Evolutionary conservation across 2,797 vertebrate genomes (phyloP), one percentile per base, ranked within the genome.

Genomic region (Lepilemur septentrionalis): DNA sequence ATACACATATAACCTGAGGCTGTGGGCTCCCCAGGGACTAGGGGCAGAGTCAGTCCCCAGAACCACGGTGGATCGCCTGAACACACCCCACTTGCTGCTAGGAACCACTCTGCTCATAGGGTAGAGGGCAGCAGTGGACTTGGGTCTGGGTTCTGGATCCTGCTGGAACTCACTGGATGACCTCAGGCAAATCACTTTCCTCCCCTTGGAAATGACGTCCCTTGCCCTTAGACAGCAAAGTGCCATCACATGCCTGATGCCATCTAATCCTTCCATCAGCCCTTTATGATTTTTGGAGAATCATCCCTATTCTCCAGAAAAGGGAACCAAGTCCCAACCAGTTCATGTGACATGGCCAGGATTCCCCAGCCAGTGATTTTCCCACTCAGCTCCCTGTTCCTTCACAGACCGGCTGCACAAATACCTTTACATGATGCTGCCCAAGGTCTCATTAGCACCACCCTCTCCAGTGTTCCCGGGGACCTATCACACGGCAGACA

Each of bases 21-120:
- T 32, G n/a, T 63, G 32, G 48, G 50, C 35, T 25, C 46, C 43
- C 25, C 38, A 41, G 0, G 12, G 55, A 38, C 0, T 4, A 0
- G 1, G 59, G 41, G 32, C 61, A 32, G 0, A 43, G 78, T 38
- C 65, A 48, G 52, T 6, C 1, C 46, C 55, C 46, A 20, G 25
- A 69, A 57, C 41, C 41, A 2, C 0, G 28, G 17, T 32, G 12
- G 43, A 30, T 15, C 0, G 35, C 43, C n/a, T 65, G 63, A 35
- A 23, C 5, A 14, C 18, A 1, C 25, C 57, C 35, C 11, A 18
- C 30, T 55, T n/a, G 91, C 80, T 35, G 30, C 52, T 30, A 76
- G 55, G 69, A 73, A 57, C 3, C 2, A 7, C n/a, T 52, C 35
- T 48, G 32, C 30, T 61, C 20, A 4, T 1, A n/a, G 43, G 12